A percentile compares a stretch with the other conserved stretches of the same genome.
phyloP scores from a whole-genome alignment of 2,888 invertebrate species.

The Empis livida region DNA sequence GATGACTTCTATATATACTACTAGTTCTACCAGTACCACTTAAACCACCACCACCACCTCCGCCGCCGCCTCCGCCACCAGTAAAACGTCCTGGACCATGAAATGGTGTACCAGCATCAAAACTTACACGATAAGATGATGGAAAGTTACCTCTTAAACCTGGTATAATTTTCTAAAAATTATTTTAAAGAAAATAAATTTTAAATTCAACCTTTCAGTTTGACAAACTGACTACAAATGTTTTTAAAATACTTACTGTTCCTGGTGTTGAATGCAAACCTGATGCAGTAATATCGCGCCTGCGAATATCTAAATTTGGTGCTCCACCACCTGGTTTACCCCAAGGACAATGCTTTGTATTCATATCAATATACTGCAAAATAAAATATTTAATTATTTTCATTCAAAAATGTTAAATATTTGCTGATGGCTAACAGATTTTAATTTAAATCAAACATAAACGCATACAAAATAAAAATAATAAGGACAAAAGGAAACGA shows the following conservation, averaged over 20 bases:
- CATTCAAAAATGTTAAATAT: not conserved
- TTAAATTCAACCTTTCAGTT: not conserved
- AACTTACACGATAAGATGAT: not conserved
- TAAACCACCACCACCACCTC: not conserved
- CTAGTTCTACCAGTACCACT: not conserved
- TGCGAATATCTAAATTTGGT: constrained; percentile 51
- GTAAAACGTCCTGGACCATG: not conserved
- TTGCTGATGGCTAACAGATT: not conserved
- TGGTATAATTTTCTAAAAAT: not conserved
- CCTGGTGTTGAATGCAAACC: constrained; percentile 51
- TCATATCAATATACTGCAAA: constrained; percentile 45
- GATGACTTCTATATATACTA: not conserved
- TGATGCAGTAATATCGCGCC: constrained; percentile 52
- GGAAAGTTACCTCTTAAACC: not conserved
- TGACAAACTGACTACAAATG: no score
- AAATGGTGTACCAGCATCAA: not conserved
- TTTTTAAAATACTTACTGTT: constrained; percentile 30
- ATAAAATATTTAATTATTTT: no score
- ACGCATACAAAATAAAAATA: no score
- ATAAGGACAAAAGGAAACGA: no score
- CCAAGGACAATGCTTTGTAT: constrained; percentile 66
- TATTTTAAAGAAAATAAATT: not conserved
- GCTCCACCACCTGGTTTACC: constrained; percentile 64
- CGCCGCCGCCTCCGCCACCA: not conserved
- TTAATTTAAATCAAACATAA: not conserved